A percentile compares a stretch with the other conserved stretches of the same genome.
Conservation (phyloP, 2,888 invertebrate species). For the Lottia scabra region DNA sequence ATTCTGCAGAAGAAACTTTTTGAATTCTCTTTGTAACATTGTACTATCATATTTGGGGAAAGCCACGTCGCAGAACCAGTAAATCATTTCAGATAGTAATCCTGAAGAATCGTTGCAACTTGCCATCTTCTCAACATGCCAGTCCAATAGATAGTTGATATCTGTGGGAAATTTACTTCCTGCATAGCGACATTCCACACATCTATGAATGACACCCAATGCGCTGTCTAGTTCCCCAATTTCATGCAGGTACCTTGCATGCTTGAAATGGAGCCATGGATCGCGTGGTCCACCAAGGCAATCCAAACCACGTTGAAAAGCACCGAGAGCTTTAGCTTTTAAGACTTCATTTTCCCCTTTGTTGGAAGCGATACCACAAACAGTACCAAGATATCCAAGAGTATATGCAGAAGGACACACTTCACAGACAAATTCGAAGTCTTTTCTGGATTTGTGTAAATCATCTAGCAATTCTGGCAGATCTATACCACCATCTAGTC, state of each 20-base stretch:
- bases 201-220: background rate
- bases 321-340: background rate
- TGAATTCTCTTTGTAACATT: background rate
- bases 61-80: background rate
- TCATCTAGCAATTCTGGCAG: background rate
- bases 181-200: background rate
- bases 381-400: background rate
- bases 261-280: background rate
- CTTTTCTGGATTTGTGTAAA: background rate
- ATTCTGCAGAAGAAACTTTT: background rate
- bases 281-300: background rate
- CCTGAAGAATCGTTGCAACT: background rate
- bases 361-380: background rate
- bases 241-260: background rate
- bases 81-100: background rate
- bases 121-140: background rate
- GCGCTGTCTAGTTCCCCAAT: background rate
- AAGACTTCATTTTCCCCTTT: background rate
- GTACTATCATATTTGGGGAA: background rate
- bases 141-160: background rate
- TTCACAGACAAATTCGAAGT: background rate
- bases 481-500: background rate
- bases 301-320: background rate
- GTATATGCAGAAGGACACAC: background rate
- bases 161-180: background rate